phyloP scores from a whole-genome alignment of 2,888 invertebrate genomes.

The Therioaphis trifolii region DNA sequence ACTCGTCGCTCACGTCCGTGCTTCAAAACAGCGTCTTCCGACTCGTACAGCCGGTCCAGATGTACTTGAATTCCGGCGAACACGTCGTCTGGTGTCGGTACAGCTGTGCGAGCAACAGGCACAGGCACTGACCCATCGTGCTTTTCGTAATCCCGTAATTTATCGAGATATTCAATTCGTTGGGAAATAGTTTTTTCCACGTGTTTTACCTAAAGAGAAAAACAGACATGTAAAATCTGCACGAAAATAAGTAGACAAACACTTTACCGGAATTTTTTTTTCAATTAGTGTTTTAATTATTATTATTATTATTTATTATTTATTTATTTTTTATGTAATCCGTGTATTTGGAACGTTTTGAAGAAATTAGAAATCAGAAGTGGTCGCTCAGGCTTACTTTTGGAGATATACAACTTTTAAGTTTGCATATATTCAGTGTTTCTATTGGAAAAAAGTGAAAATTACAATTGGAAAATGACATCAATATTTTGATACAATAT shows the following conservation, averaged over 20 bases:
- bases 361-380: too few species aligned
- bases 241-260: too few species aligned
- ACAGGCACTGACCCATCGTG: conserved; percentile 43
- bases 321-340: too few species aligned
- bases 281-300: conserved; percentile 48
- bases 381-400: too few species aligned
- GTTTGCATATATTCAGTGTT: too few species aligned
- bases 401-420: too few species aligned
- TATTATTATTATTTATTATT: too few species aligned
- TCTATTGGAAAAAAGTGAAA: too few species aligned
- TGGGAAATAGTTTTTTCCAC: conserved; percentile 49
- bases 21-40: conserved; percentile 64
- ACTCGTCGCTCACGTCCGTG: conserved; percentile 61
- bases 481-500: too few species aligned
- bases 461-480: too few species aligned
- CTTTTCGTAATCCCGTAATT: conserved; percentile 46
- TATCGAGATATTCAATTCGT: conserved; percentile 55
- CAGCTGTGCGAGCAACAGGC: conserved; percentile 46
- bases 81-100: conserved; percentile 49
- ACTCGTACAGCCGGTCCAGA: conserved; percentile 62
- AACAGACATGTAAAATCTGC: too few species aligned
- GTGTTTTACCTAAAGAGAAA: conserved; percentile 48
- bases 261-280: conserved; percentile 16
- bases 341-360: too few species aligned
- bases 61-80: conserved; percentile 54